Conservation (phyloP, 1,140 invertebrate species). For the Ptiloglossa arizonensis region DNA sequence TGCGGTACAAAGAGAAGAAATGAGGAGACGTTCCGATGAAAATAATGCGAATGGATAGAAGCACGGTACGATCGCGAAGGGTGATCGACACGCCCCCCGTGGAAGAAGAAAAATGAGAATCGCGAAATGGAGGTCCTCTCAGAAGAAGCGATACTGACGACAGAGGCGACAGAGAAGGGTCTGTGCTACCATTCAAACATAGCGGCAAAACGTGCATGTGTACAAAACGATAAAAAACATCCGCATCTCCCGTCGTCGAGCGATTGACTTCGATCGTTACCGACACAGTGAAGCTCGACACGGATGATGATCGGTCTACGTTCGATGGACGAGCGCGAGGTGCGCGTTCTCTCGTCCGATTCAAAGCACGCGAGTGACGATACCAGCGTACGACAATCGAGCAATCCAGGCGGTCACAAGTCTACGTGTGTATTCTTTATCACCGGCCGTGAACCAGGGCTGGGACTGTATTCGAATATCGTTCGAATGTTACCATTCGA, state of each 20-base stretch:
- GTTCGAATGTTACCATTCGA: too few species aligned
- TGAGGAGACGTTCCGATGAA: constrained; percentile 18
- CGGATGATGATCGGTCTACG: neutral
- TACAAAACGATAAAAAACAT: constrained; percentile 12
- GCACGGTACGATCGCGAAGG: constrained; percentile 36
- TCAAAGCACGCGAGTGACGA: constrained; percentile 37
- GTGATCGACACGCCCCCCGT: constrained; percentile 29
- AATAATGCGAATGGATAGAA: constrained; percentile 41
- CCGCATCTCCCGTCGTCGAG: neutral
- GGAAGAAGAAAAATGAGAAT: constrained; percentile 35
- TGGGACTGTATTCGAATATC: too few species aligned
- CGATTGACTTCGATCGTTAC: neutral
- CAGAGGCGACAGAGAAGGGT: constrained; percentile 47
- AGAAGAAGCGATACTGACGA: constrained; percentile 54
- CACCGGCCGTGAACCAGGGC: too few species aligned
- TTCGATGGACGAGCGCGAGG: neutral
- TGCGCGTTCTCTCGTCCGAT: constrained; percentile 12
- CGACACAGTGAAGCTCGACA: neutral
- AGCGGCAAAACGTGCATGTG: constrained; percentile 17
- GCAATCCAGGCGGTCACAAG: constrained; percentile 45
- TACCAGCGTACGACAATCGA: constrained; percentile 59
- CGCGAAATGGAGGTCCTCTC: constrained; percentile 21
- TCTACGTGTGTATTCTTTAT: constrained; percentile 14
- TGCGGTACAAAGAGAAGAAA: constrained; percentile 2
- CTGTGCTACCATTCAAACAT: constrained; percentile 41